Evolutionary conservation across 2,113 vertebrate species (phyloP), one percentile per base, ranked within the genome.

Genomic region (Saguinus midas): DNA sequence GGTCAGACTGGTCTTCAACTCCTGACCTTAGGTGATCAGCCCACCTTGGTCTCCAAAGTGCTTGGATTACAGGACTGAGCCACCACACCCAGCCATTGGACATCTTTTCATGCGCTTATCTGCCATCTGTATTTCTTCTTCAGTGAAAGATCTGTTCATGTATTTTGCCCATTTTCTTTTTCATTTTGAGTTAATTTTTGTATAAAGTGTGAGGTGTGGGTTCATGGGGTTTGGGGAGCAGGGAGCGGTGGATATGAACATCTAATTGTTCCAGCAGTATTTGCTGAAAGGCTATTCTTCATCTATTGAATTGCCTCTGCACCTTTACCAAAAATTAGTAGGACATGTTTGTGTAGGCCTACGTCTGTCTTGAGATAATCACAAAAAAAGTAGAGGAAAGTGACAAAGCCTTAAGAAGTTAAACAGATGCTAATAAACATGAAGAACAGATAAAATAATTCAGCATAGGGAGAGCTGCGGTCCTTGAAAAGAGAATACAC

Each of bases 111-210:
- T 73, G 3, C 55, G 23, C 29, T 78, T 83, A 18, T 88, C 84
- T 87, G 48, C 92, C 35, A 50, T 70, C 43, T 81, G 52, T 17
- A 66, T 52, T 73, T 73, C 91, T 93, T 81, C 37, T 87, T 61
- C 70, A 78, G 11, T 50, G 18, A 83, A 83, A 70, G 61, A 3
- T 66, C 40, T 32, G 13, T 48, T 80, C 61, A 52, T 29, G 52
- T 79, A 61, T 92, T 94, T 70, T 84, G 43, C n/a, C 17, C 16
- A 27, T 79, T 88, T 84, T 90, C 64, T 96, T 58, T 79, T n/a
- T 61, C 32, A 57, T 20, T 96, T 66, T 89, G 37, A 73, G 35
- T 66, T 87, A 55, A 45, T 75, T 81, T 90, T 80, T 96, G 1
- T 43, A 52, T 50, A 43, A 79, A 5, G 52, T 52, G 4, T 92